These are phyloP conservation scores for Drosophila picticornis DNA, from an alignment of 2,888 invertebrate species.

Conservation along the genomic window DNA sequence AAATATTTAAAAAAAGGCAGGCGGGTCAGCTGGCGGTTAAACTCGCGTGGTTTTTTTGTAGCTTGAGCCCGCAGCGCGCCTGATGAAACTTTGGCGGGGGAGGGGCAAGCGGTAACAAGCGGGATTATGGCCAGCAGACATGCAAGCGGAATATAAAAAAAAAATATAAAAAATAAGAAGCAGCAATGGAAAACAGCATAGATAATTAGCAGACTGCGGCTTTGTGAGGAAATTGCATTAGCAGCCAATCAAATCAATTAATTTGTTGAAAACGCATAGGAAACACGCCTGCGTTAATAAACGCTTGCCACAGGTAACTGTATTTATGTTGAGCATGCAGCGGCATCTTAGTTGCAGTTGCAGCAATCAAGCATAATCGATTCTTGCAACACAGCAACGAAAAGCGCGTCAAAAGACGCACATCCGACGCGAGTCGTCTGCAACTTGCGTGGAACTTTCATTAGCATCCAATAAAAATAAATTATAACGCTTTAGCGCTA, in stretches of 20 bases:
- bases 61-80: constrained; percentile 51
- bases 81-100: constrained; percentile 9
- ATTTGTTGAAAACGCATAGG: constrained; percentile 37
- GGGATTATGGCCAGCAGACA: constrained; percentile 59
- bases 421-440: not conserved
- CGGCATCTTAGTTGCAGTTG: not conserved
- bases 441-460: constrained; percentile 3
- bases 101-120: constrained; percentile 1
- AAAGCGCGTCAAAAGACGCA: constrained; percentile 8
- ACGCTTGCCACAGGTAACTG: not conserved
- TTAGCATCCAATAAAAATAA: constrained; percentile 15
- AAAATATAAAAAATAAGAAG: not conserved
- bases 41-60: constrained; percentile 44
- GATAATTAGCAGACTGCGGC: constrained; percentile 65
- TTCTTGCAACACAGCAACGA: not conserved
- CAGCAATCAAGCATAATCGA: not conserved
- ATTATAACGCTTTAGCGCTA: not conserved
- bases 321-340: not conserved
- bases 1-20: constrained; percentile 9
- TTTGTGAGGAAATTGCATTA: constrained; percentile 75
- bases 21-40: constrained; percentile 60
- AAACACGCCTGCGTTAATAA: constrained; percentile 12
- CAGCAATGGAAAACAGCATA: constrained; percentile 27
- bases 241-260: constrained; percentile 71
- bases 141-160: constrained; percentile 55